Percentiles rank a stretch among this genome's conserved stretches.
These are phyloP conservation scores for Pinna nobilis DNA, from an alignment of 1,140 invertebrate species.

Conservation along the genomic window DNA sequence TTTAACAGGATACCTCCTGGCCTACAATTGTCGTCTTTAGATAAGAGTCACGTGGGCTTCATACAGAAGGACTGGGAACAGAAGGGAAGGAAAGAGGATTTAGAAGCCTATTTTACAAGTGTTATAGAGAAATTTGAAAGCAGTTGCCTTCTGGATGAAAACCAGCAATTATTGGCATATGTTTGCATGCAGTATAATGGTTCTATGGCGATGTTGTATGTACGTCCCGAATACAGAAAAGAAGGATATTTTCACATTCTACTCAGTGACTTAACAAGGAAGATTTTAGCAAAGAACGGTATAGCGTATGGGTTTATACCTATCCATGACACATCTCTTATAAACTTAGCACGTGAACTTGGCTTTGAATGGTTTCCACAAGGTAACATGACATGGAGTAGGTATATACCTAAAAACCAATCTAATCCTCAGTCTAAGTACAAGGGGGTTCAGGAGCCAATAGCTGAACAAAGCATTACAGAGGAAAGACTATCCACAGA, in stretches of 20 bases:
- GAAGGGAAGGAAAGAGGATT: constrained; percentile 42
- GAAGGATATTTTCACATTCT: constrained; percentile 54
- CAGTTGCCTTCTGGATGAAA: constrained; percentile 51
- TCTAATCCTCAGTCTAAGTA: neutral
- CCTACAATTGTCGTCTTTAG: constrained; percentile 41
- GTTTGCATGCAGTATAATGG: constrained; percentile 64
- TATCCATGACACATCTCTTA: constrained; percentile 47
- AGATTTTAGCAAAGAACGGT: constrained; percentile 49
- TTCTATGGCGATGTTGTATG: constrained; percentile 60
- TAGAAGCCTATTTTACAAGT: constrained; percentile 52
- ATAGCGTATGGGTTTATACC: constrained; percentile 58
- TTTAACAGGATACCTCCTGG: constrained; percentile 49
- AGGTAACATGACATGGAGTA: constrained; percentile 62
- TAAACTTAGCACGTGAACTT: constrained; percentile 48
- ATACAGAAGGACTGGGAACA: constrained; percentile 51
- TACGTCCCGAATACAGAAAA: constrained; percentile 49
- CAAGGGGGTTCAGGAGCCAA: too few species aligned
- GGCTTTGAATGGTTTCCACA: constrained; percentile 62
- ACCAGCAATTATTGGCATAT: constrained; percentile 59
- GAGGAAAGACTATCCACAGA: too few species aligned
- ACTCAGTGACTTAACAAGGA: constrained; percentile 53
- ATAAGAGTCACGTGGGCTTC: constrained; percentile 42
- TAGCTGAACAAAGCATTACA: too few species aligned
- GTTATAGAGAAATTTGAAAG: constrained; percentile 59
- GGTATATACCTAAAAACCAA: constrained; percentile 33